A percentile compares a stretch with the other conserved stretches of the same genome.
Evolutionary conservation across 2,888 invertebrate genomes (phyloP).

Genomic region (Rhingia rostrata): DNA sequence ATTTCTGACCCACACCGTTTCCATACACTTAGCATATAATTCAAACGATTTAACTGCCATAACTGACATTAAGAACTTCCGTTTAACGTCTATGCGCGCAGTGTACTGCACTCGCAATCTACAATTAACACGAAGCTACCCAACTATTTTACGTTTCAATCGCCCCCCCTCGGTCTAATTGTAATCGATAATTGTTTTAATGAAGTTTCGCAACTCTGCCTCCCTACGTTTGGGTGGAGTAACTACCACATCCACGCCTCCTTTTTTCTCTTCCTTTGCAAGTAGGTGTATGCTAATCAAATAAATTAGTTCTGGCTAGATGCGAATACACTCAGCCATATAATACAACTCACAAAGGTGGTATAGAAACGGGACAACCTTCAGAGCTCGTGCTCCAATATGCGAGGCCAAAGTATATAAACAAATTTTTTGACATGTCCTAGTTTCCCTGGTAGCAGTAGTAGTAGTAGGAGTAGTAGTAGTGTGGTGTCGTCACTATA

Average conservation of each 20-base stretch:
- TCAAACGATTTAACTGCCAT: conserved; percentile 44
- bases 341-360: conserved; percentile 1
- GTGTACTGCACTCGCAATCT: conserved; percentile 45
- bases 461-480: neutral
- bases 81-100: neutral
- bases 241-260: neutral
- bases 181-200: conserved; percentile 67
- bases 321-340: conserved; percentile 35
- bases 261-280: neutral
- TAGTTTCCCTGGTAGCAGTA: conserved; percentile 23
- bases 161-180: conserved; percentile 19
- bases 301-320: conserved; percentile 27
- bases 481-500: neutral
- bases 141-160: conserved; percentile 57
- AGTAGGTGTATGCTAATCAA: conserved; percentile 42
- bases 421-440: conserved; percentile 58
- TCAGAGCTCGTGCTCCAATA: conserved; percentile 9
- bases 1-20: neutral
- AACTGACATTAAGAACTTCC: conserved; percentile 57
- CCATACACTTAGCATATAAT: neutral
- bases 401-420: conserved; percentile 53
- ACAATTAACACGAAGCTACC: conserved; percentile 59
- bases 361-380: neutral
- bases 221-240: neutral
- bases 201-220: conserved; percentile 17